Evolutionary conservation across 1,140 invertebrate genomes (phyloP), one percentile per base, ranked within the genome.

Genomic region (Cydia fagiglandana): DNA sequence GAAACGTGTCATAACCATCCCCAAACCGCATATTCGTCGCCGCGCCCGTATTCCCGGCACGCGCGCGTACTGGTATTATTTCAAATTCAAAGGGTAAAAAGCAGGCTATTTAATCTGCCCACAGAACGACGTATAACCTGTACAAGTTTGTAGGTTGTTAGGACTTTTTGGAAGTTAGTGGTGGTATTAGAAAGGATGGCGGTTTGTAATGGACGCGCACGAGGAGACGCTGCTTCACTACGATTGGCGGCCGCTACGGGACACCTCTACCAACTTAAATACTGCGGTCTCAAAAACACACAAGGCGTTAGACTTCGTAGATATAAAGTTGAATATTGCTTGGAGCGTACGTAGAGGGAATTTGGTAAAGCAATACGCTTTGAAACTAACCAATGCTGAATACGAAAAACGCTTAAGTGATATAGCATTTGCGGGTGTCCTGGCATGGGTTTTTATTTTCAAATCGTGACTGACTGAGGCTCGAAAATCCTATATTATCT

Each of bases 21-120:
- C 45, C 2, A 12, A 53, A 17, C n/a, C 17, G 56, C 56, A 61
- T 24, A 10, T 61, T 68, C 15, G 64, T 68, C 64, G 15, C 5
- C n/a, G 0, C 64, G 66, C 45, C 34, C 10, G 73, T 77, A 90
- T 87, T 86, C 88, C 47, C 75, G 77, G 77, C 88, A 90, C 86
- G 87, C 79, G 50, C 81, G 41, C 87, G 86, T 87, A 86, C 87
- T 83, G 77, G 83, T 85, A 88, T 88, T 89, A 90, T 88, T 87
- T 86, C 86, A 87, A 88, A 89, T 89, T 88, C 88, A 89, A 89
- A 88, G 86, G 89, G 82, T 88, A 88, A 88, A 86, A 89, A 87
- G 81, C 79, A 76, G 78, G 77, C 82, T 78, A 17, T 2, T 9
- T n/a, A 3, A 20, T 10, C 9, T 9, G n/a, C 2, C n/a, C 17